Conservation (phyloP, 1,140 invertebrate species). For the Caenorhabditis elegans region WBcel235 BX284606.5:3563001-3563500, state of each 20-base stretch:
- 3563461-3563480: not conserved
- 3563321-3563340: conserved; percentile 51
- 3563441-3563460: conserved; percentile 40
- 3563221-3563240: conserved; percentile 3
- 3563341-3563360: conserved; percentile 57
- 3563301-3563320: conserved; percentile 38
- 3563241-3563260: too few relatives aligned
- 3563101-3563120: conserved; percentile 3
- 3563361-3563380: conserved; percentile 59
- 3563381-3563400: conserved; percentile 33
- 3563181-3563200: conserved; percentile 36
- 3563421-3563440: conserved; percentile 55
- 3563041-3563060: not conserved
- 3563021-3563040: conserved; percentile 12
- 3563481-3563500: not conserved
- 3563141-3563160: not conserved
- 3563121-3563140: conserved; percentile 16
- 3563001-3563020: conserved; percentile 35
- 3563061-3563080: not conserved
- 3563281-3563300: conserved; percentile 38
- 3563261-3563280: not conserved
- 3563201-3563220: conserved; percentile 21
- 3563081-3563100: not conserved
- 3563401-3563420: conserved; percentile 51
- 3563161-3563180: conserved; percentile 3